Evolutionary conservation across 2,888 invertebrate genomes (phyloP), one percentile per base, ranked within the genome.

Genomic region (Patella pellucida): DNA sequence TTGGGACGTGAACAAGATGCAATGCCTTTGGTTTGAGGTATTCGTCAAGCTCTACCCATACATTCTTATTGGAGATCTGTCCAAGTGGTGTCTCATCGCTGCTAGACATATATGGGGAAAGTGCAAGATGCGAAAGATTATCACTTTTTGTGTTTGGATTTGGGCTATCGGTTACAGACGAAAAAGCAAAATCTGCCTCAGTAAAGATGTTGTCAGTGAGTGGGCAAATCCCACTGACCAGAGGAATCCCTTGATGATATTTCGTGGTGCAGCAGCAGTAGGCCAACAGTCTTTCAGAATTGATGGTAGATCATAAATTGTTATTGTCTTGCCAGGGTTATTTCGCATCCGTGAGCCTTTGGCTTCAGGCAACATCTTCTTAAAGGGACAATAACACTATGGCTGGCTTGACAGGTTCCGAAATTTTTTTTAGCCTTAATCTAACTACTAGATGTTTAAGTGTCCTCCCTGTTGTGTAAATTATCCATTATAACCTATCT

Each of bases 301-400:
- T n/a, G 73, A 19, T 27, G 73, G 73, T 27, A 73, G n/a, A 19
- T 68, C 73, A 73, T 73, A 73, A 67, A 73, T 73, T 56, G 73
- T 73, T 68, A 73, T 73, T 19, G 73, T 73, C 50, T 73, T 73
- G 67, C 67, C 73, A 15, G 73, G 74, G 68, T 77, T 51, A n/a
- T 51, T 71, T 3, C 75, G 68, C 77, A 79, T 77, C 77, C 79
- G 75, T 16, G 12, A 27, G 31, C 77, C 75, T 51, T 73, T 69
- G 15, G 62, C 73, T 4, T 16, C 50, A 11, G 72, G 14, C 31
- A 70, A 52, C 4, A 69, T 16, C 41, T 50, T 62, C 68, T 79
- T 77, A n/a, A n/a, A n/a, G n/a, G n/a, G n/a, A n/a, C n/a, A n/a
- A n/a, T n/a, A n/a, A n/a, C n/a, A n/a, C n/a, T n/a, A n/a, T n/a